These are phyloP conservation scores for Lophochroa leadbeateri DNA, from an alignment of 2,113 vertebrate species.

Conservation along the genomic window DNA sequence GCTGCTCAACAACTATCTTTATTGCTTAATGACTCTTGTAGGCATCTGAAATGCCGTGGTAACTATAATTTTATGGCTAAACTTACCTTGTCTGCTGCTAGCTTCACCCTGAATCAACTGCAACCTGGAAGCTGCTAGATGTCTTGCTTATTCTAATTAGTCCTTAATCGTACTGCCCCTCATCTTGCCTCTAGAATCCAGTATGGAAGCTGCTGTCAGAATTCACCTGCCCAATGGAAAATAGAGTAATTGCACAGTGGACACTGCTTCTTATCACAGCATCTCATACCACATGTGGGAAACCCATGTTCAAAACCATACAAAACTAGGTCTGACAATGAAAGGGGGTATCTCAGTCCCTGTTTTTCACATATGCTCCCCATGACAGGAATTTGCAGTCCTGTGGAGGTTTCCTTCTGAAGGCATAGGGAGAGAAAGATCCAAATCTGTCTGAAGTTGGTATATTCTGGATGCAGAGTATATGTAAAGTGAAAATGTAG, in stretches of 20 bases:
- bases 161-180: neutral
- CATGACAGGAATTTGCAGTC: neutral
- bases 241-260: neutral
- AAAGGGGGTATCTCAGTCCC: neutral
- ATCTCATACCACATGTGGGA: neutral
- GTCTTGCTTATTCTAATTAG: neutral
- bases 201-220: neutral
- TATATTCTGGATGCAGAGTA: neutral
- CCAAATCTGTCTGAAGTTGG: neutral
- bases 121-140: neutral
- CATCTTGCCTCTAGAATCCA: neutral
- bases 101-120: neutral
- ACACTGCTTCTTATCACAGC: neutral
- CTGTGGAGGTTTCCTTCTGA: neutral
- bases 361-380: neutral
- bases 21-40: neutral
- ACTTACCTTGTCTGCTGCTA: neutral
- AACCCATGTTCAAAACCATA: neutral
- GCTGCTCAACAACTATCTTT: neutral
- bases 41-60: slow-evolving; percentile 15
- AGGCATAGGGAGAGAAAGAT: neutral
- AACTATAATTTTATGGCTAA: slow-evolving; percentile 19
- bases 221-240: neutral
- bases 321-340: neutral
- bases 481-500: neutral